Evolutionary conservation across 1,140 invertebrate genomes (phyloP), one percentile per base, ranked within the genome.

Genomic region (Theocolax elegans): DNA sequence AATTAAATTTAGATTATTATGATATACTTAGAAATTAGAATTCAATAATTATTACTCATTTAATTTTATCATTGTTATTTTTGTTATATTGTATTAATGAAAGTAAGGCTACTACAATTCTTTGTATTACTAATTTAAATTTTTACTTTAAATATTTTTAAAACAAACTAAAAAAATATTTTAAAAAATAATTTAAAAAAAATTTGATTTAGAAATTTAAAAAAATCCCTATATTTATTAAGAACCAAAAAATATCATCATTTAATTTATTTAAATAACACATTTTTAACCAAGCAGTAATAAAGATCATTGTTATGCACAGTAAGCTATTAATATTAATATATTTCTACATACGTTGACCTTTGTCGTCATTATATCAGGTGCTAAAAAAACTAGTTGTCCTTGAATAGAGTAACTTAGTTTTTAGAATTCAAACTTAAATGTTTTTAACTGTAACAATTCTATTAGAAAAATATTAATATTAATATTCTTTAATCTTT

Each of bases 371-470:
- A 53, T 13, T 58, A 19, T 44, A 13, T 29, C 6, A n/a, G n/a
- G n/a, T n/a, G n/a, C 23, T 10, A 48, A 58, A 56, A 67, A 67
- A 67, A 67, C 23, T 56, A 19, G 31, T 17, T 31, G 19, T 46
- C 65, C 65, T 67, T 59, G 65, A 49, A 49, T 10, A 27, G 10
- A 42, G 4, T 49, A 67, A 35, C 48, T 38, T 21, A 23, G 44
- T 0, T 58, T 38, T 38, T 21, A 21, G 9, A 42, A n/a, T 15
- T 17, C 42, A 46, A 19, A 25, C 1, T 48, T 44, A 25, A 27
- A 10, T 17, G 17, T 72, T 31, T 27, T 58, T 13, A 40, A 13
- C 10, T 2, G 44, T 13, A 51, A 59, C 9, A 40, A 64, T 15
- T 64, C 17, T 19, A 65, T n/a, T 10, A 46, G 17, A 2, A 7